Conservation (phyloP, 2,797 vertebrate species). For the Melanotaenia maccullochi region DNA sequence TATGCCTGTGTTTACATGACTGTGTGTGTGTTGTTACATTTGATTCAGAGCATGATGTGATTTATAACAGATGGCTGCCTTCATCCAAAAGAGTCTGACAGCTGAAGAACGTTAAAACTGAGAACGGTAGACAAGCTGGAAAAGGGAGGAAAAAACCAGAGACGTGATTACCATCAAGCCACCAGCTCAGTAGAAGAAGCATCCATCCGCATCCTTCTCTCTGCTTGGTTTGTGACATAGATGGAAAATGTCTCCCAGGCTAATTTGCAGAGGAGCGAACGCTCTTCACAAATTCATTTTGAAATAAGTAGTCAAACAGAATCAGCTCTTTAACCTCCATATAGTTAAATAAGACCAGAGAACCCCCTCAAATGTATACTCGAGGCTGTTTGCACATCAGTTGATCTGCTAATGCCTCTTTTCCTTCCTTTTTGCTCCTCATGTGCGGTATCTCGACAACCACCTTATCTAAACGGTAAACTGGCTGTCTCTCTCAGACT, state of each 20-base stretch:
- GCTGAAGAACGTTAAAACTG: conserved; percentile 66
- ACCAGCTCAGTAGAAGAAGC: conserved; percentile 58
- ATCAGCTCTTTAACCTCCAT: conserved; percentile 55
- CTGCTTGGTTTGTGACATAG: conserved; percentile 65
- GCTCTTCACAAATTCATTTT: conserved; percentile 66
- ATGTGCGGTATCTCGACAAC: conserved; percentile 31
- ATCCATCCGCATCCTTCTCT: conserved; percentile 61
- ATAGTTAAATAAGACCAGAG: conserved; percentile 50
- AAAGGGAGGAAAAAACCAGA: conserved; percentile 44
- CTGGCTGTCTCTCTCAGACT: conserved; percentile 20
- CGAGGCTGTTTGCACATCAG: conserved; percentile 60
- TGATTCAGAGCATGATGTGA: conserved; percentile 61
- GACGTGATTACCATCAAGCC: conserved; percentile 70
- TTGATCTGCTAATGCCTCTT: conserved; percentile 50
- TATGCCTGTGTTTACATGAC: conserved; percentile 63
- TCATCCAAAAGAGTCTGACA: conserved; percentile 60
- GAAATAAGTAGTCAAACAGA: conserved; percentile 74
- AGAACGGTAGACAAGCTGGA: conserved; percentile 59
- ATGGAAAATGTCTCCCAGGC: conserved; percentile 70
- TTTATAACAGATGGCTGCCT: conserved; percentile 74
- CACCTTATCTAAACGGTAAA: conserved; percentile 40
- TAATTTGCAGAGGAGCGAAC: conserved; percentile 60
- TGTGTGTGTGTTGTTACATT: conserved; percentile 61
- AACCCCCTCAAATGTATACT: conserved; percentile 47
- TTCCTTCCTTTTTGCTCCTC: conserved; percentile 35